phyloP scores from a whole-genome alignment of 2,888 invertebrate genomes.

The Himalopsyche japonica region DNA sequence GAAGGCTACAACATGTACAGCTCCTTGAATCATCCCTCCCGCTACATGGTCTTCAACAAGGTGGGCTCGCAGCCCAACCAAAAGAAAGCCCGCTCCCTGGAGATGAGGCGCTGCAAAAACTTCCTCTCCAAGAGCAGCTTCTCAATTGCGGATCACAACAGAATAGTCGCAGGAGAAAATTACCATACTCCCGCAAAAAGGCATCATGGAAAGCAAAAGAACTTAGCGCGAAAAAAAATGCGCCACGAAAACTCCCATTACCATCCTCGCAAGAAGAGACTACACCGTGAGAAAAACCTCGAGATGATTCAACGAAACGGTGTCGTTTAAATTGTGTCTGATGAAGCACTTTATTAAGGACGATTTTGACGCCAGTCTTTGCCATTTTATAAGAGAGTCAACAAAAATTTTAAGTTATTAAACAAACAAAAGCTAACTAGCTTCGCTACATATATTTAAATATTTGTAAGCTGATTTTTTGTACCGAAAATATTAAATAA shows the following conservation, averaged over 20 bases:
- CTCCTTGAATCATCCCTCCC: slow-evolving; percentile 62
- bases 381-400: not conserved
- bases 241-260: slow-evolving; percentile 57
- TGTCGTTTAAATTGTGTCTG: not conserved
- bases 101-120: slow-evolving; percentile 61
- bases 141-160: slow-evolving; percentile 66
- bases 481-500: not conserved
- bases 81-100: slow-evolving; percentile 51
- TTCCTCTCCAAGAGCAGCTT: slow-evolving; percentile 62
- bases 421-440: not conserved
- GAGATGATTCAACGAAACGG: not conserved
- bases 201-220: not conserved
- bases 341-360: not conserved
- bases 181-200: not conserved
- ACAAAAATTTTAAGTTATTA: not conserved
- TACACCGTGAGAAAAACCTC: slow-evolving; percentile 18
- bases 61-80: slow-evolving; percentile 61
- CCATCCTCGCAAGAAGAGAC: slow-evolving; percentile 54
- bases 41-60: slow-evolving; percentile 68
- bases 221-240: slow-evolving; percentile 44
- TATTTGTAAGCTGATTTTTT: not conserved
- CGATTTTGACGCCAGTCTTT: not conserved
- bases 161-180: not conserved
- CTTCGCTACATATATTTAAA: not conserved
- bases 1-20: slow-evolving; percentile 68